Base-by-base conservation (phyloP, 35 echinoderm and acorn worm genomes). In the Amphiura filiformis region DNA sequence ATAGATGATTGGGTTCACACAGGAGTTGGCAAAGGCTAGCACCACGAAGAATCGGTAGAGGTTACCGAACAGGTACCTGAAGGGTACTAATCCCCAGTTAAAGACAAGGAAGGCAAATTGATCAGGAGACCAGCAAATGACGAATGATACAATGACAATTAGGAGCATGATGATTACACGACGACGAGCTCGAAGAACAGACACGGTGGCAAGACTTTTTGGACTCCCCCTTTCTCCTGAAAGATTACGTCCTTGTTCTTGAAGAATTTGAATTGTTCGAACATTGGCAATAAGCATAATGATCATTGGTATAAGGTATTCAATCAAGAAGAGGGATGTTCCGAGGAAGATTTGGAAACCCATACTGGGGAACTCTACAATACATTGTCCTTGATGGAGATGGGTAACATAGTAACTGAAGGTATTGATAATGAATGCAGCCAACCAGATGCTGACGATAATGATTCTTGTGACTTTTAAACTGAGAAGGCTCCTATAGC, bases 161-260 rank as follows among this genome's bases (percentile, higher is more conserved):
- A 88, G 39, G 30, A 93, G 80, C 86, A 88, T 93, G 26, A 84
- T 88, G 22, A 93, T 65, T 28, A 93, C 85, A 5, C 81, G 57
- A 17, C 86, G 3, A 41, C 41, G 36, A 39, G 81, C 81, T 40
- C 40, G 81, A 0, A 32, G 30, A 40, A 40, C 15, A 23, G 32
- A n/a, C 0, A 49, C 9, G 81, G n/a, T 39, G 75, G 23, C 20
- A 56, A 39, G 38, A 5, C 34, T 77, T 77, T 30, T n/a, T 17
- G 7, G 3, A 12, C 37, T 14, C 34, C 30, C 23, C 34, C 35
- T 31, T 15, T 77, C 5, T 80, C 77, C 20, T 22, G 65, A 47
- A 20, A 84, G 34, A 5, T 34, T 36, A 35, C 56, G 28, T 26
- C 38, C 78, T 39, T 92, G 86, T 30, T n/a, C 42, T 1, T 78